Conservation (phyloP, 2,113 vertebrate genomes). For the Microtus oregoni region DNA sequence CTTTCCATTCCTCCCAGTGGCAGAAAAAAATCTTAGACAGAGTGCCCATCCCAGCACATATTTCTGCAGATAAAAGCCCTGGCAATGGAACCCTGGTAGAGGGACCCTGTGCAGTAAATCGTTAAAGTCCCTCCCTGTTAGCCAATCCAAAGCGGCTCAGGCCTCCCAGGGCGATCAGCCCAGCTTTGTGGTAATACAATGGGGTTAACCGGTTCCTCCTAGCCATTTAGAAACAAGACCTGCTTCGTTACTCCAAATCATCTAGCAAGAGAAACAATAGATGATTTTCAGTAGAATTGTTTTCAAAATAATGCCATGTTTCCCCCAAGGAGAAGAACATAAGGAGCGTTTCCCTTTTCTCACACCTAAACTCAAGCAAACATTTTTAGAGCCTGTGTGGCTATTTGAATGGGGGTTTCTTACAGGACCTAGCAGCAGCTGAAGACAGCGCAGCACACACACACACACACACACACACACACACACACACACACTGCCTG, state of each 20-base stretch:
- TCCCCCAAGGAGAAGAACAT: not conserved
- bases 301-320: constrained; percentile 27
- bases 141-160: constrained; percentile 79
- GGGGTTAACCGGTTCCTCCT: constrained; percentile 93
- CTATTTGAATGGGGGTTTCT: not conserved
- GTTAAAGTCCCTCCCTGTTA: constrained; percentile 78
- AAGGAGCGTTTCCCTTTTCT: not conserved
- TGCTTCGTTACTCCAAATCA: constrained; percentile 79
- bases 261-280: constrained; percentile 72
- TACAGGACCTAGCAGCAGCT: not conserved
- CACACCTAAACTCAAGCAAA: constrained; percentile 53
- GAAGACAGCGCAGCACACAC: not conserved
- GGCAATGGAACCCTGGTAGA: constrained; percentile 72
- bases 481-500: not conserved
- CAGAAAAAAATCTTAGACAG: constrained; percentile 66
- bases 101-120: constrained; percentile 75
- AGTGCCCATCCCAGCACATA: constrained; percentile 72
- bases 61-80: constrained; percentile 82
- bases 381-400: constrained; percentile 2
- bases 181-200: constrained; percentile 94
- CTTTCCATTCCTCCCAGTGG: constrained; percentile 65
- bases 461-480: not conserved
- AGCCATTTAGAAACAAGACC: constrained; percentile 88
- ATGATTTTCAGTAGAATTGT: not conserved
- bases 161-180: constrained; percentile 92